Conservation (phyloP, 2,888 invertebrate genomes). For the Hirtodrosophila trivittata region DNA sequence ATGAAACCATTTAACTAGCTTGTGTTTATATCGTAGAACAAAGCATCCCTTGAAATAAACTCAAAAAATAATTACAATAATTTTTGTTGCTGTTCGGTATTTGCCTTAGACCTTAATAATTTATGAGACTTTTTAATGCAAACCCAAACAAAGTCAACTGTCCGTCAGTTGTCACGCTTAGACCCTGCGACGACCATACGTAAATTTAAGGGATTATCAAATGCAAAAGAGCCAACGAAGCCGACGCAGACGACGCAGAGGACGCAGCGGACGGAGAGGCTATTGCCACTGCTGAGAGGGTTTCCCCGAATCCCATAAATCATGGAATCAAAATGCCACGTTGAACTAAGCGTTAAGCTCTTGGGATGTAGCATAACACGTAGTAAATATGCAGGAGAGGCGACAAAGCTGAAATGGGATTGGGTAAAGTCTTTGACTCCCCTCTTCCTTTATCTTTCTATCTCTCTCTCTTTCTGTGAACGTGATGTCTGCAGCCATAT, state of each 20-base stretch:
- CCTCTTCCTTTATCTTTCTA: neutral
- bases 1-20: too few relatives aligned
- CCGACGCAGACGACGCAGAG: constrained; percentile 5
- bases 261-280: constrained; percentile 4
- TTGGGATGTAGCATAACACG: constrained; percentile 69
- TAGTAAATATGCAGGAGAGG: constrained; percentile 61
- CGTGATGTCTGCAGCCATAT: too few relatives aligned
- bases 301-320: constrained; percentile 64
- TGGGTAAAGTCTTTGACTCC: constrained; percentile 1
- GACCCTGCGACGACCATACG: constrained; percentile 55
- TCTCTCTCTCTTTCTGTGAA: neutral
- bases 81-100: neutral
- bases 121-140: constrained; percentile 57
- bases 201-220: constrained; percentile 76
- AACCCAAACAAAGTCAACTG: constrained; percentile 71
- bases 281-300: constrained; percentile 32
- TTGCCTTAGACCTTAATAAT: constrained; percentile 37
- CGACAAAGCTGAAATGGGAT: constrained; percentile 22
- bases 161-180: constrained; percentile 59
- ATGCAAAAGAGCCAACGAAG: constrained; percentile 64
- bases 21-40: too few relatives aligned
- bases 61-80: constrained; percentile 20
- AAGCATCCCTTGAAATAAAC: constrained; percentile 10
- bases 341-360: constrained; percentile 71
- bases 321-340: constrained; percentile 77